A percentile compares a stretch with the other conserved stretches of the same genome.
Conservation (phyloP, 1,140 invertebrate genomes). For the Drosophila seguyi region DNA sequence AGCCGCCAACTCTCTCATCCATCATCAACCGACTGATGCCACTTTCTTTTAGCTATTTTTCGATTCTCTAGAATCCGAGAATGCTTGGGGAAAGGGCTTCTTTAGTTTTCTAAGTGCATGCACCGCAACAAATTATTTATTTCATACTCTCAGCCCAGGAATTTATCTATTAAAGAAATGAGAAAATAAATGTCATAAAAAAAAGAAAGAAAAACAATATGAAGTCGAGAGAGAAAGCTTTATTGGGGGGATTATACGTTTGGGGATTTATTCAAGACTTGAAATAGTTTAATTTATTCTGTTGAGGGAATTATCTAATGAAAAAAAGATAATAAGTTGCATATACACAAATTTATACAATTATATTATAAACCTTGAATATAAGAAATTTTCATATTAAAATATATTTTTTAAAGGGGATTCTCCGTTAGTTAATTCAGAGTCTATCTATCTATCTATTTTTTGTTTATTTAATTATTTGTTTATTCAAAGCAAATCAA, state of each 20-base stretch:
- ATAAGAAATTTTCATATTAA: too few relatives aligned
- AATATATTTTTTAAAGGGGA: too few relatives aligned
- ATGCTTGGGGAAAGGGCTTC: conserved; percentile 43
- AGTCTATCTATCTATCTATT: too few relatives aligned
- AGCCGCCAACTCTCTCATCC: neutral
- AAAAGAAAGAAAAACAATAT: conserved; percentile 23
- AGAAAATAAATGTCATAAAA: conserved; percentile 46
- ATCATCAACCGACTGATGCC: conserved; percentile 60
- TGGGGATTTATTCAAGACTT: neutral
- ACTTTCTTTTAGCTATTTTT: conserved; percentile 62
- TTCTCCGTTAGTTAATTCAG: too few relatives aligned
- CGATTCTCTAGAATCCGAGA: conserved; percentile 24
- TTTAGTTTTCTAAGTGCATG: conserved; percentile 77
- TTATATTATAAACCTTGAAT: too few relatives aligned
- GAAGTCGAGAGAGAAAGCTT: conserved; percentile 3
- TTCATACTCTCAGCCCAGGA: conserved; percentile 77
- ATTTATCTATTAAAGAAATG: conserved; percentile 58
- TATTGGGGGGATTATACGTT: neutral
- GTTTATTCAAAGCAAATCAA: too few relatives aligned
- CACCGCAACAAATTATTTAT: conserved; percentile 78
- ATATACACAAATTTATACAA: too few relatives aligned
- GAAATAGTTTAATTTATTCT: too few relatives aligned
- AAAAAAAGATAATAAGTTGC: too few relatives aligned
- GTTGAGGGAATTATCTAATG: too few relatives aligned
- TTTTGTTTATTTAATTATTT: too few relatives aligned